Base-by-base conservation (phyloP, 2,113 vertebrate species). In the Neodontobutis hainanensis region DNA sequence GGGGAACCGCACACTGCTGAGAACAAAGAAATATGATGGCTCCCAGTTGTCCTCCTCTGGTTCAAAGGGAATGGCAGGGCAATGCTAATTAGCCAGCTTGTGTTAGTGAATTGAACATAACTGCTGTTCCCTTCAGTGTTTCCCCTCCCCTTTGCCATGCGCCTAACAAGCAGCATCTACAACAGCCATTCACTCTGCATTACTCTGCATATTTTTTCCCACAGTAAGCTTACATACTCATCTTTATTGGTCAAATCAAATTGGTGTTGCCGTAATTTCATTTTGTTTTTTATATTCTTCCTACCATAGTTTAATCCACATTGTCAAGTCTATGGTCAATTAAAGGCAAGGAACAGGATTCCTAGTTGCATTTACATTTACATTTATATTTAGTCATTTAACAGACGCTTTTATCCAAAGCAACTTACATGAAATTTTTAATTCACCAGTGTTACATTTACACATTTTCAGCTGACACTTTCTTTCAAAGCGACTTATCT, bases 81-180 rank as follows among this genome's bases (percentile, higher is more conserved):
- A 72, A 65, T 82, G 82, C 78, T 87, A 90, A 90, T 90, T 87
- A 88, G 73, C 77, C 80, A 76, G 78, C 61, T 77, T 78, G 77
- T 83, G 85, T 86, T 80, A 70, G 65, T 45, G 75, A 77, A 72
- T 70, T 73, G 69, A 86, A 65, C 70, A 70, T 69, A 74, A 85
- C 65, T 64, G 64, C 75, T 73, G 70, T 75, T 84, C 74, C 53
- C 70, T 53, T 81, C 65, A 61, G 40, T 82, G 60, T 62, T 46
- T 65, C 34, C 65, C 65, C 76, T 35, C 62, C 46, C 70, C 6
- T 47, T 52, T 42, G 1, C 48, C 67, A 50, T 70, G 63, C 35
- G 32, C 64, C 52, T 78, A 85, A 86, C 82, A 75, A 87, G 82
- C 78, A 72, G 52, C 51, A 1, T 86, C 68, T 72, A 55, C 81